A percentile compares a stretch with the other conserved stretches of the same genome.
phyloP scores from a whole-genome alignment of 2,797 vertebrate genomes.

The Trichosurus vulpecula region DNA sequence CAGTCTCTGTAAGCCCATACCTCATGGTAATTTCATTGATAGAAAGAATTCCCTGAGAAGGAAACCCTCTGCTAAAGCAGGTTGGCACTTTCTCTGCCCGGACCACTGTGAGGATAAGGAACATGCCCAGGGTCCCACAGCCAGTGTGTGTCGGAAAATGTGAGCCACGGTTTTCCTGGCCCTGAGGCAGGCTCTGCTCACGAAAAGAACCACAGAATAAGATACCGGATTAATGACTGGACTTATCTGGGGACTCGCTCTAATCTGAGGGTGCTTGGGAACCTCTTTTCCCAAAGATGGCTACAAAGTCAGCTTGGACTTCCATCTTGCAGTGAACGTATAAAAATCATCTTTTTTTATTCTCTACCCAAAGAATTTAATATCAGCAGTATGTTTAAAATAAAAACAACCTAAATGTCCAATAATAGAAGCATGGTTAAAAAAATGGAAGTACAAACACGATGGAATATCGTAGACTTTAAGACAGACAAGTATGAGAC shows the following conservation, averaged over 20 bases:
- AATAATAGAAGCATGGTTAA: too few species aligned
- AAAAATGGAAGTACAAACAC: too few species aligned
- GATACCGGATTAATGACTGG: neutral
- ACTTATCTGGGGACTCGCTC: neutral
- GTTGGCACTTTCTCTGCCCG: neutral
- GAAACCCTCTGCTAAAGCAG: neutral
- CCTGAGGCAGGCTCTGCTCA: neutral
- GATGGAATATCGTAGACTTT: neutral
- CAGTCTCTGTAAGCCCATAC: neutral
- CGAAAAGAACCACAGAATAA: neutral
- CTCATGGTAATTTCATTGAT: neutral
- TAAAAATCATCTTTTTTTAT: neutral
- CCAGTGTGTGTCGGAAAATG: too few species aligned
- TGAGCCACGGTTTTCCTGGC: neutral
- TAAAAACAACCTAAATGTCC: too few species aligned
- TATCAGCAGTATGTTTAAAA: neutral
- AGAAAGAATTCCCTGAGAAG: neutral
- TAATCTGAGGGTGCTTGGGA: neutral
- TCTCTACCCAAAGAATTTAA: neutral
- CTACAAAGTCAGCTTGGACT: neutral
- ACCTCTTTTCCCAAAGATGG: neutral
- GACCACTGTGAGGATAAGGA: neutral
- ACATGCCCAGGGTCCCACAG: neutral
- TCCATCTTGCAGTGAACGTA: neutral
- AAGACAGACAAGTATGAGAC: neutral